A percentile compares a stretch with the other conserved stretches of the same genome.
phyloP scores from a whole-genome alignment of 2,888 invertebrate genomes.

The Anoplius nigerrimus region DNA sequence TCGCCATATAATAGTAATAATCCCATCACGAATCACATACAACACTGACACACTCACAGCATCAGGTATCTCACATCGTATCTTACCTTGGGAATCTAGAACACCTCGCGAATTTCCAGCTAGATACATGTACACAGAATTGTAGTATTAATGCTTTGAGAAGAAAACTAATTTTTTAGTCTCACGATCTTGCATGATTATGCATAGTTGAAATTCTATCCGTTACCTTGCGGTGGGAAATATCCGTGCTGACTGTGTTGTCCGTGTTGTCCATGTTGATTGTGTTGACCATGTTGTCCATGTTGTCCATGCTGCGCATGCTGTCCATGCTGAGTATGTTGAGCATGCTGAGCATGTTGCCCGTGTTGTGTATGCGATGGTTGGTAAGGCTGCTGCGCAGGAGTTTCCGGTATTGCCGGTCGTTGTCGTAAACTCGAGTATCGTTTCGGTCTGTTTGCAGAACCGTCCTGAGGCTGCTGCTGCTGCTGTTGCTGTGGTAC shows the following conservation, averaged over 20 bases:
- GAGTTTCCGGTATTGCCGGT: constrained; percentile 69
- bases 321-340: constrained; percentile 45
- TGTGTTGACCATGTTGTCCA: constrained; percentile 60
- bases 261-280: constrained; percentile 45
- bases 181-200: too few species aligned
- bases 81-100: constrained; percentile 73
- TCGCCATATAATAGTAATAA: not conserved
- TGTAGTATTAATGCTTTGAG: constrained; percentile 45
- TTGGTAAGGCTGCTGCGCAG: constrained; percentile 65
- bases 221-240: constrained; percentile 70
- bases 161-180: too few species aligned
- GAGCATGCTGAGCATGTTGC: constrained; percentile 53
- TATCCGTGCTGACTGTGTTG: constrained; percentile 64
- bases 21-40: not conserved
- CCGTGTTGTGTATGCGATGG: constrained; percentile 65
- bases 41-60: not conserved
- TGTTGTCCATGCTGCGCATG: constrained; percentile 35
- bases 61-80: constrained; percentile 1
- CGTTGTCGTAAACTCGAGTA: constrained; percentile 83
- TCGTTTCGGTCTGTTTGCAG: constrained; percentile 79
- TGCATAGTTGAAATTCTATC: not conserved
- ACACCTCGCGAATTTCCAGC: constrained; percentile 73
- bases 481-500: constrained; percentile 66
- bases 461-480: constrained; percentile 67
- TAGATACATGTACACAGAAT: constrained; percentile 63